These are phyloP conservation scores for Oreochromis aureus DNA, from an alignment of 2,113 vertebrate species.

Conservation along the genomic window DNA sequence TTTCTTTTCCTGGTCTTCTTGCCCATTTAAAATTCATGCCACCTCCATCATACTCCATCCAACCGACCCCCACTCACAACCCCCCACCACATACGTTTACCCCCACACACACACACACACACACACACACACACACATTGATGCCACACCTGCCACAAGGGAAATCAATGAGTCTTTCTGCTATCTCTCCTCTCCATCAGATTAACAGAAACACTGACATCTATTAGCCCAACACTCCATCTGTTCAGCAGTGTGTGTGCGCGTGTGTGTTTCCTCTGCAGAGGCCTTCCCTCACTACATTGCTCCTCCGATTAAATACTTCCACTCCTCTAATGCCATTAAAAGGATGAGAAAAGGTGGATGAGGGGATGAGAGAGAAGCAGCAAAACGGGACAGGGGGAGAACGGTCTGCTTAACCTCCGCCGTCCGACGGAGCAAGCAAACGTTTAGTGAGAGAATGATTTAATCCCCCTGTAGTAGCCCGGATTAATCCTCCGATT, in stretches of 20 bases:
- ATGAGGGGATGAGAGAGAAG: slow-evolving; percentile 6
- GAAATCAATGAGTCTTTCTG: slow-evolving; percentile 52
- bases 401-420: slow-evolving; percentile 57
- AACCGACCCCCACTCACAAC: neutral
- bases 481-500: slow-evolving; percentile 62
- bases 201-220: slow-evolving; percentile 53
- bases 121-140: neutral
- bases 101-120: neutral
- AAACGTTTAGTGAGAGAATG: slow-evolving; percentile 19
- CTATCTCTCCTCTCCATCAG: slow-evolving; percentile 42
- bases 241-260: neutral
- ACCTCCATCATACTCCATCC: neutral
- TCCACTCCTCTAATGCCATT: slow-evolving; percentile 52
- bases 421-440: slow-evolving; percentile 7
- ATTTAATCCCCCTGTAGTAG: slow-evolving; percentile 61
- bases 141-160: slow-evolving; percentile 10
- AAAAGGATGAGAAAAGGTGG: slow-evolving; percentile 21
- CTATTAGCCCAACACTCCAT: slow-evolving; percentile 39
- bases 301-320: slow-evolving; percentile 39
- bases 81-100: neutral
- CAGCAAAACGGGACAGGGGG: neutral
- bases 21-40: neutral
- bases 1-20: neutral
- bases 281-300: neutral
- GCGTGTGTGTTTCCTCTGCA: neutral